Conservation (phyloP, 2,888 invertebrate genomes). For the Drosophila phalerata region DNA sequence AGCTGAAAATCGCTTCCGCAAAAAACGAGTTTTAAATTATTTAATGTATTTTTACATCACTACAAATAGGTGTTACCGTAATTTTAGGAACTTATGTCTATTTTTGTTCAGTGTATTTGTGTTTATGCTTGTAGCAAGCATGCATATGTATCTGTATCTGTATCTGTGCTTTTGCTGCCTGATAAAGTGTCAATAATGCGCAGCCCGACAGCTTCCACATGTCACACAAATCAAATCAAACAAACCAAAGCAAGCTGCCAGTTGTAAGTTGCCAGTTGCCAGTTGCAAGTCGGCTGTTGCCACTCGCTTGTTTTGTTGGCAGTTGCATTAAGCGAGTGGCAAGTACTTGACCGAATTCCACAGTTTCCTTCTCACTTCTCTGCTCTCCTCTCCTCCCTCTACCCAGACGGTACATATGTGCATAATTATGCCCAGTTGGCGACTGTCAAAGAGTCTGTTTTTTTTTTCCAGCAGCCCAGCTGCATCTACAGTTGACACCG, state of each 20-base stretch:
- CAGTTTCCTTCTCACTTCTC: constrained; percentile 1
- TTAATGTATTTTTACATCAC: no score
- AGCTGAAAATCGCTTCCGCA: no score
- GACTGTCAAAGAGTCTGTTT: constrained; percentile 53
- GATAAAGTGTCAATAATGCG: constrained; percentile 80
- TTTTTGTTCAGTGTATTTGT: no score
- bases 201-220: constrained; percentile 76
- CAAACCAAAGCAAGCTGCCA: constrained; percentile 40
- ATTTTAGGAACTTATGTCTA: no score
- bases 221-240: constrained; percentile 75
- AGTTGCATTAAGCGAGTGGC: constrained; percentile 53
- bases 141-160: not conserved
- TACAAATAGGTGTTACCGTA: no score
- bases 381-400: no score
- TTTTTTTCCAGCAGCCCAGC: constrained; percentile 37
- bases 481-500: constrained; percentile 50
- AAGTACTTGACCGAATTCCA: constrained; percentile 82
- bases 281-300: constrained; percentile 40
- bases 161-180: constrained; percentile 43
- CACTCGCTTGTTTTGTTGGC: constrained; percentile 33
- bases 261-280: constrained; percentile 37
- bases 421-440: constrained; percentile 72
- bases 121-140: constrained; percentile 15
- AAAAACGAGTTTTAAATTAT: no score
- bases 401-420: constrained; percentile 35